Percentiles rank a stretch among this genome's conserved stretches.
phyloP scores from a whole-genome alignment of 53 echinoderm and acorn worm genomes.

The Arbacia lixula region DNA sequence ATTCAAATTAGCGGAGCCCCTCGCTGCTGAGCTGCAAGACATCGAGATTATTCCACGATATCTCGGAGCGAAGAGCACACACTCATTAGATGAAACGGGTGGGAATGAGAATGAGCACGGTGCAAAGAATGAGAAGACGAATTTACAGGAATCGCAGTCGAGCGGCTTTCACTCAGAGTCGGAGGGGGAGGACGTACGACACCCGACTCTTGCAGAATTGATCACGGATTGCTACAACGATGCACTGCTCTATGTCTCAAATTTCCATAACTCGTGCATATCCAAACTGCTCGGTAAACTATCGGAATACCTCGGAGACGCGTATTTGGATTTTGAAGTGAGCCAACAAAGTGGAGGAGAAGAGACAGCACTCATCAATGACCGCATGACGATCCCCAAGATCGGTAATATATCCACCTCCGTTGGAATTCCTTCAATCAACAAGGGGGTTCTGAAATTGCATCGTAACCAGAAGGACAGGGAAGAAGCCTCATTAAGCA shows the following conservation, averaged over 20 bases:
- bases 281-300: slow-evolving; percentile 77
- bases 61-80: not conserved
- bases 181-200: slow-evolving; percentile 43
- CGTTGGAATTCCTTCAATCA: not conserved
- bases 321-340: slow-evolving; percentile 73
- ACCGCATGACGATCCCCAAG: not conserved
- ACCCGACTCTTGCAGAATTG: slow-evolving; percentile 62
- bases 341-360: slow-evolving; percentile 35
- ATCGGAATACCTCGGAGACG: slow-evolving; percentile 85
- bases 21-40: slow-evolving; percentile 64
- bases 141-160: slow-evolving; percentile 61
- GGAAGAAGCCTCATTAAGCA: not conserved
- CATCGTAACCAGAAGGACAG: not conserved
- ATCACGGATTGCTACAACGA: slow-evolving; percentile 61
- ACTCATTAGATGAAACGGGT: not conserved
- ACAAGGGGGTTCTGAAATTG: not conserved
- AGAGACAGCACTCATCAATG: slow-evolving; percentile 9
- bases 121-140: slow-evolving; percentile 10
- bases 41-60: slow-evolving; percentile 59
- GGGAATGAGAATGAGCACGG: slow-evolving; percentile 9
- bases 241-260: slow-evolving; percentile 70
- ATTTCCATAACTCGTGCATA: slow-evolving; percentile 90
- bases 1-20: slow-evolving; percentile 58
- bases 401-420: not conserved
- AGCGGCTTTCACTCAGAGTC: slow-evolving; percentile 80